A percentile compares a stretch with the other conserved stretches of the same genome.
phyloP scores from a whole-genome alignment of 2,888 invertebrate genomes.

The Pterostichus madidus region DNA sequence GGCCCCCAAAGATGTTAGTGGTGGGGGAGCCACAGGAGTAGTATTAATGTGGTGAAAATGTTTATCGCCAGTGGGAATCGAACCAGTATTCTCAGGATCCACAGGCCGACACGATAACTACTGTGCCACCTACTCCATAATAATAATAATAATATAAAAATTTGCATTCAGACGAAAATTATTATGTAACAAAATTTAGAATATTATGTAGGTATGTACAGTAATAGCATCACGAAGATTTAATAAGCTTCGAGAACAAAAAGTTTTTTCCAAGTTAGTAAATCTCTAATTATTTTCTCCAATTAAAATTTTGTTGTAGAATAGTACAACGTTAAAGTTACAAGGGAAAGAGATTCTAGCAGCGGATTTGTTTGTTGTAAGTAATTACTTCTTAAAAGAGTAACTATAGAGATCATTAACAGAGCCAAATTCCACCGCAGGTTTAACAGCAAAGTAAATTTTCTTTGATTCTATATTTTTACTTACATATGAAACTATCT shows the following conservation, averaged over 20 bases:
- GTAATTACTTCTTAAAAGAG: slow-evolving; percentile 10
- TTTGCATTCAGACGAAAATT: too few species aligned
- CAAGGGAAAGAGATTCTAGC: background rate
- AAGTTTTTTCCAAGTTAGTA: background rate
- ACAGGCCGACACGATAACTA: too few species aligned
- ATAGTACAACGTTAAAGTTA: background rate
- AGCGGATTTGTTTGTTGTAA: slow-evolving; percentile 6
- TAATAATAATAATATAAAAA: too few species aligned
- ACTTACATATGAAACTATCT: slow-evolving; percentile 10
- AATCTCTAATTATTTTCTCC: background rate
- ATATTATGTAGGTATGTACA: too few species aligned
- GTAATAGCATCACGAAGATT: background rate
- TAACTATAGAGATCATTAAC: slow-evolving; percentile 10
- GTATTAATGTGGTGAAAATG: too few species aligned
- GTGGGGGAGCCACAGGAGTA: too few species aligned
- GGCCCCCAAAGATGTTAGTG: too few species aligned
- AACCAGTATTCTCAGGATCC: too few species aligned
- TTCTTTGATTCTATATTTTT: slow-evolving; percentile 40
- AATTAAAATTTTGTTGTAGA: slow-evolving; percentile 8
- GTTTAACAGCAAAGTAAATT: slow-evolving; percentile 29
- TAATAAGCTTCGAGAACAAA: background rate
- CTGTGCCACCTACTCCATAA: too few species aligned
- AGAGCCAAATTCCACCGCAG: background rate
- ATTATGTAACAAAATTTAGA: too few species aligned
- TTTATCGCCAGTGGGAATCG: too few species aligned